Evolutionary conservation across 2,797 vertebrate species (phyloP).

Genomic region (Silurus lanzhouensis): DNA sequence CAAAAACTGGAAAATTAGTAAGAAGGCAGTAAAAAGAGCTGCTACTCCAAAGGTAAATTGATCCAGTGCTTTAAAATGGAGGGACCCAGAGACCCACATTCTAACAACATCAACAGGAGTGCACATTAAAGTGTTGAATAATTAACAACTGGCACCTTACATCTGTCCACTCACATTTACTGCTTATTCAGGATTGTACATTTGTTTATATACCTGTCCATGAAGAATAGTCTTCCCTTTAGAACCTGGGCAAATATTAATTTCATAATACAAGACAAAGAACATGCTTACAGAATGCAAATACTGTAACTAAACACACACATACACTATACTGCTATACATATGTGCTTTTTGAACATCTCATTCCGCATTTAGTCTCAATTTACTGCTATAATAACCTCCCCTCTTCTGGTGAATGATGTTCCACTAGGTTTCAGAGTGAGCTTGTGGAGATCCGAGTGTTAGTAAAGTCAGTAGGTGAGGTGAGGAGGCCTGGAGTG

Average conservation of each 20-base stretch:
- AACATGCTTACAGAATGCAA: no score
- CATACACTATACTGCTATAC: no score
- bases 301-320: not conserved
- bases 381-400: no score
- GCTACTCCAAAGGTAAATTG: not conserved
- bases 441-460: no score
- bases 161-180: not conserved
- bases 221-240: not conserved
- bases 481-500: no score
- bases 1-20: not conserved
- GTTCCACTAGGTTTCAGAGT: no score
- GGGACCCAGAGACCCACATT: not conserved
- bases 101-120: conserved; percentile 12
- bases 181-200: not conserved
- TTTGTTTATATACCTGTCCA: not conserved
- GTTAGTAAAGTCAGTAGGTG: no score
- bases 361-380: no score
- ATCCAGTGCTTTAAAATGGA: conserved; percentile 1
- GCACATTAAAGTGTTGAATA: conserved; percentile 32
- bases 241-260: no score
- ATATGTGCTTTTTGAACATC: no score
- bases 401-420: no score
- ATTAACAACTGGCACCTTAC: conserved; percentile 19
- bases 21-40: not conserved
- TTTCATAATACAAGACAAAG: not conserved